Percentiles rank a stretch among this genome's conserved stretches.
Conservation (phyloP, 2,797 vertebrate species). For the Artibeus jamaicensis region DNA sequence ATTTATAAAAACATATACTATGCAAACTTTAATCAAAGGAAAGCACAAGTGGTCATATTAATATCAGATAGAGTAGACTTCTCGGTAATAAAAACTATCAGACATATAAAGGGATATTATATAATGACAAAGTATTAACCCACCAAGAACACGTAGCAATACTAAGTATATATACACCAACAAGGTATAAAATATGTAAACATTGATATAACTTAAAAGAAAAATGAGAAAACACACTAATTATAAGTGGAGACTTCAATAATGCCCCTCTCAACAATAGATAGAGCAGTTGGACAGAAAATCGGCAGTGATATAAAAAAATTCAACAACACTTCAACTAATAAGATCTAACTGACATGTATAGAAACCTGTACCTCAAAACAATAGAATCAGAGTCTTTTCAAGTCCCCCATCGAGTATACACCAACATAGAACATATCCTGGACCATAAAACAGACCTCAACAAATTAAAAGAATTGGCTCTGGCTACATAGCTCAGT, state of each 20-base stretch:
- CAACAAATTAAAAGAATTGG: neutral
- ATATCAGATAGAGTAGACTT: too few relatives aligned
- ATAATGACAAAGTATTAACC: neutral
- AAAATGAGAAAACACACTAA: neutral
- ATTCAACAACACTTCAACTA: neutral
- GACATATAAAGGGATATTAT: neutral
- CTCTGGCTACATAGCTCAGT: too few relatives aligned
- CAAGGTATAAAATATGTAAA: too few relatives aligned
- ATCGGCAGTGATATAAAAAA: neutral
- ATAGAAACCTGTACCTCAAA: neutral
- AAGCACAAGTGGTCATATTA: too few relatives aligned
- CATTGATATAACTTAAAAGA: too few relatives aligned
- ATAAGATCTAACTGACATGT: neutral
- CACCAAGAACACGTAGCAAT: neutral
- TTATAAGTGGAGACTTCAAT: neutral
- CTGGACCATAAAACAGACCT: neutral
- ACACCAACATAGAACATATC: neutral
- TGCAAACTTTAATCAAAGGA: neutral
- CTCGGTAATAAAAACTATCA: too few relatives aligned
- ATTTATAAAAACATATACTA: neutral
- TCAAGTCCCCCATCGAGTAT: too few relatives aligned
- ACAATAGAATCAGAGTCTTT: neutral
- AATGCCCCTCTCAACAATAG: neutral
- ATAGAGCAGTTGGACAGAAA: neutral
- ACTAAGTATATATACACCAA: neutral